Conservation (phyloP, 1,140 invertebrate species). For the Prorops nasuta region DNA sequence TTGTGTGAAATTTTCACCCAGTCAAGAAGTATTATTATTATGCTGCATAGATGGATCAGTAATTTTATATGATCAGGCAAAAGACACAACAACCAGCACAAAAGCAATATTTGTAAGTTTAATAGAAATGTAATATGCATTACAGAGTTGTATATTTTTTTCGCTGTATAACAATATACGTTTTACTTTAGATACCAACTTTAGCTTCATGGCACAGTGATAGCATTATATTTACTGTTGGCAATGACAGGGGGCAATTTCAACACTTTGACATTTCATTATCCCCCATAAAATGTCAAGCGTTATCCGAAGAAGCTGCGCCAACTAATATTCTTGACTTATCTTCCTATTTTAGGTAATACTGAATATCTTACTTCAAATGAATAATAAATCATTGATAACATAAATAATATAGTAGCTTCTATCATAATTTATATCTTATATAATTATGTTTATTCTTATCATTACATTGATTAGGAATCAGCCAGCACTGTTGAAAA, state of each 20-base stretch:
- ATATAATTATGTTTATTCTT: too few relatives aligned
- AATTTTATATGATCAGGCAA: constrained; percentile 68
- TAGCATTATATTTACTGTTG: constrained; percentile 67
- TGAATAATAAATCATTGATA: neutral
- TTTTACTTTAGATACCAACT: constrained; percentile 63
- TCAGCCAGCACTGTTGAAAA: constrained; percentile 59
- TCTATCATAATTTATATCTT: too few relatives aligned
- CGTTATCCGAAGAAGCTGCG: constrained; percentile 67
- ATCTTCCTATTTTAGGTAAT: constrained; percentile 68
- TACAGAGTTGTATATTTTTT: constrained; percentile 4
- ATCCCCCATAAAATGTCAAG: constrained; percentile 66
- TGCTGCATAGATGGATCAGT: constrained; percentile 77
- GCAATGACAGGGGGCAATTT: constrained; percentile 71
- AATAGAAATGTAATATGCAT: constrained; percentile 7
- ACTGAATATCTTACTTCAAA: neutral
- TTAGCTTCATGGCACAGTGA: constrained; percentile 71
- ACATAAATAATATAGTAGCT: too few relatives aligned
- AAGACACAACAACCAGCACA: constrained; percentile 63
- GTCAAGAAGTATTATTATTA: constrained; percentile 70
- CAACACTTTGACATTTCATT: constrained; percentile 77
- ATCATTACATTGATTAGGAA: constrained; percentile 33
- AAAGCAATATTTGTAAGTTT: constrained; percentile 66
- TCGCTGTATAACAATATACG: neutral
- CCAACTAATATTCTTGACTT: constrained; percentile 67
- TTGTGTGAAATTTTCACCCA: constrained; percentile 66